phyloP scores from a whole-genome alignment of 2,113 vertebrate genomes.

The Peucedramus taeniatus region DNA sequence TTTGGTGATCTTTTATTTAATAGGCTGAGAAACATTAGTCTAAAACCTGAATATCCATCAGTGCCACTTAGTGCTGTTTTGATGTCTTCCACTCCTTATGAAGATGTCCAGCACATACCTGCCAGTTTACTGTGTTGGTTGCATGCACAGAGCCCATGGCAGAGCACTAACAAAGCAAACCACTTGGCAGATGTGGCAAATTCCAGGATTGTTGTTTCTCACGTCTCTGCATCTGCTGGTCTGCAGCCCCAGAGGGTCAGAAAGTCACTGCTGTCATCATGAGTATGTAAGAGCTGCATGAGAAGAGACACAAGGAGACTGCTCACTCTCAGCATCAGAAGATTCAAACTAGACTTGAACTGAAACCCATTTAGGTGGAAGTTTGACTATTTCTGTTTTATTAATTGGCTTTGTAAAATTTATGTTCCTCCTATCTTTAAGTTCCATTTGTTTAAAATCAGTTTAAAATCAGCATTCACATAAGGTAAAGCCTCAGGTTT shows the following conservation, averaged over 20 bases:
- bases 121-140: not conserved
- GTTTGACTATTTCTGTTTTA: not conserved
- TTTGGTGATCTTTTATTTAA: not conserved
- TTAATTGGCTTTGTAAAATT: not conserved
- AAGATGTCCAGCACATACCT: not conserved
- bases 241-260: not conserved
- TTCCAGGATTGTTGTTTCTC: not conserved
- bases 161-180: not conserved
- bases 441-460: not conserved
- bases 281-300: not conserved
- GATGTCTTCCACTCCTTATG: not conserved
- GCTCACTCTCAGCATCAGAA: not conserved
- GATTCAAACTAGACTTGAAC: not conserved
- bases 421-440: not conserved
- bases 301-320: not conserved
- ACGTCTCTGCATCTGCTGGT: not conserved
- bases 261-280: not conserved
- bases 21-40: not conserved
- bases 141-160: not conserved
- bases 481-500: not conserved
- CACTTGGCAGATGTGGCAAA: not conserved
- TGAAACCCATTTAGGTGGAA: not conserved
- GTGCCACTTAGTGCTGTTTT: not conserved
- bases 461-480: not conserved
- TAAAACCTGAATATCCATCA: not conserved